These are phyloP conservation scores for Cheilosia pagana DNA, from an alignment of 2,888 invertebrate genomes.

Conservation along the genomic window DNA sequence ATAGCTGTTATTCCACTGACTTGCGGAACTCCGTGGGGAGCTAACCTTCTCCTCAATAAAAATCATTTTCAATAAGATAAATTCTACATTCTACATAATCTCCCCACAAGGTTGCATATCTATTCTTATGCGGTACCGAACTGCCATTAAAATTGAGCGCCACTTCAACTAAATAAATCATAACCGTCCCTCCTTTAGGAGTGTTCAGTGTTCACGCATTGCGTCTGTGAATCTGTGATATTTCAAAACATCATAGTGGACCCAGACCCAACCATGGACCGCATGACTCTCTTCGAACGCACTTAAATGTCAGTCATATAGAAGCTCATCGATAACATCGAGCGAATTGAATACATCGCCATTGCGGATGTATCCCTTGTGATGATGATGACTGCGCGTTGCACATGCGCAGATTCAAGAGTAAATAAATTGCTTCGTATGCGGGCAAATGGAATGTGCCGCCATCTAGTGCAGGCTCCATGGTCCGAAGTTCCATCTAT, in stretches of 20 bases:
- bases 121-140: neutral
- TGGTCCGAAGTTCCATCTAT: neutral
- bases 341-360: conserved; percentile 31
- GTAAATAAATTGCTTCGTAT: conserved; percentile 54
- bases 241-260: conserved; percentile 32
- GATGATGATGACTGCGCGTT: conserved; percentile 24
- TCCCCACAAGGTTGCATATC: neutral
- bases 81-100: conserved; percentile 2
- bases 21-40: neutral
- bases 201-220: conserved; percentile 43
- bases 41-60: conserved; percentile 8
- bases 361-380: conserved; percentile 5
- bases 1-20: neutral
- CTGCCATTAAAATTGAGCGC: conserved; percentile 49
- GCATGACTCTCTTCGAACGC: conserved; percentile 41
- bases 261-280: conserved; percentile 10
- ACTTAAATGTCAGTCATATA: conserved; percentile 60
- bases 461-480: conserved; percentile 25
- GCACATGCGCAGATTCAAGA: conserved; percentile 34
- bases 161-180: conserved; percentile 54
- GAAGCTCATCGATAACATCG: conserved; percentile 54
- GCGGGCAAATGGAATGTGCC: conserved; percentile 44
- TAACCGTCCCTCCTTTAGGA: conserved; percentile 20
- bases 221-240: conserved; percentile 29
- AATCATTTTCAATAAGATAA: neutral